Percentiles rank a stretch among this genome's conserved stretches.
These are phyloP conservation scores for Ceratosolen solmsi DNA, from an alignment of 1,140 invertebrate genomes.

Conservation along the genomic window DNA sequence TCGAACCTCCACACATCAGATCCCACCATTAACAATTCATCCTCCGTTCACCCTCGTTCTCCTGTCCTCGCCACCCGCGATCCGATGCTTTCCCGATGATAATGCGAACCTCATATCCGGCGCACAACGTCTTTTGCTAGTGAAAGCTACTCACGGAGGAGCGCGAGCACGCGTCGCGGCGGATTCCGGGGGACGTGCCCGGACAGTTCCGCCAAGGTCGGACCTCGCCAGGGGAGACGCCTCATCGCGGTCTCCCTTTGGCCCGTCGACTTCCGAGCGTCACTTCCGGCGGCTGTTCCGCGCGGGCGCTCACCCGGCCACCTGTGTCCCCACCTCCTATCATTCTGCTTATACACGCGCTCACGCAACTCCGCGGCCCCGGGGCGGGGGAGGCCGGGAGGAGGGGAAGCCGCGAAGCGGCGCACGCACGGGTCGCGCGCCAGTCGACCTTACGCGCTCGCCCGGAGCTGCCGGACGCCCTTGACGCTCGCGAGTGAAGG, in stretches of 20 bases:
- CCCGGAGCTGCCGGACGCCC: slow-evolving; percentile 51
- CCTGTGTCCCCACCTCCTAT: slow-evolving; percentile 54
- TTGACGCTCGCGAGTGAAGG: slow-evolving; percentile 43
- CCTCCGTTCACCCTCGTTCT: too few species aligned
- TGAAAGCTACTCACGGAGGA: too few species aligned
- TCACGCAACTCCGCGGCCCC: slow-evolving; percentile 7
- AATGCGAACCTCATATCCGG: background rate
- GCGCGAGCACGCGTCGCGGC: background rate
- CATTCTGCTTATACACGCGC: background rate
- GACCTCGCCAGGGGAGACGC: background rate
- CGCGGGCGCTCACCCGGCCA: slow-evolving; percentile 65
- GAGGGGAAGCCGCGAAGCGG: slow-evolving; percentile 48
- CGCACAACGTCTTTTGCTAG: too few species aligned
- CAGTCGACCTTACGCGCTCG: slow-evolving; percentile 59
- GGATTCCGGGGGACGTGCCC: background rate
- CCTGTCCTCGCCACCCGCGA: background rate
- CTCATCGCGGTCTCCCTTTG: slow-evolving; percentile 13
- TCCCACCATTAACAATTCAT: too few species aligned
- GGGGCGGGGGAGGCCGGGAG: slow-evolving; percentile 46
- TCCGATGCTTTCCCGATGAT: too few species aligned
- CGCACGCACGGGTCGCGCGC: slow-evolving; percentile 14
- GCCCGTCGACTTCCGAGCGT: slow-evolving; percentile 56
- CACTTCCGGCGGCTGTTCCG: slow-evolving; percentile 67
- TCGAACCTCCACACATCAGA: too few species aligned
- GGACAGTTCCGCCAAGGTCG: background rate